Evolutionary conservation across 2,888 invertebrate genomes (phyloP), one percentile per base, ranked within the genome.

Genomic region (Chrysopilus asiliformis): DNA sequence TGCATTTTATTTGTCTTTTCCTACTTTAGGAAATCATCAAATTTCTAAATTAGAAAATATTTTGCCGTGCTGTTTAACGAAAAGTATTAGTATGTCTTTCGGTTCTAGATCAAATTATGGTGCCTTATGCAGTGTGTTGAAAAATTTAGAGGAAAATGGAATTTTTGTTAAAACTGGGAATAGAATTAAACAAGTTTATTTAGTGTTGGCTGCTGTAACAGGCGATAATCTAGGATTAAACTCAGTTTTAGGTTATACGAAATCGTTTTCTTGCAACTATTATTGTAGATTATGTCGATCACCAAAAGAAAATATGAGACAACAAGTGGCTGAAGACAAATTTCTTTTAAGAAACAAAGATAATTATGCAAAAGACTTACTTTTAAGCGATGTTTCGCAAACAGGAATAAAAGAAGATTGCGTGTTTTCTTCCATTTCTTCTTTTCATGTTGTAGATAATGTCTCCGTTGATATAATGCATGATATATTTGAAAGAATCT

Each of bases 161-260:
- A 6, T 38, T 9, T 12, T 14, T 13, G 17, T 41, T 17, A 16
- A 24, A 14, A 9, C 25, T 10, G 18, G 22, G 4, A 17, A 27
- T 6, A 16, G 27, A 22, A 18, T 12, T 16, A n/a, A 16, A 28
- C 31, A 22, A 4, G 18, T 45, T n/a, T 39, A 41, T 41, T 40
- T 48, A 36, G 22, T 33, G 27, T 20, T 44, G 20, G 28, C 43
- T 5, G 27, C 42, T 9, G 30, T 47, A 13, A 13, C 40, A 4
- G 46, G 45, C 1, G 47, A 49, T 38, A 47, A 47, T 40, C 35
- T 45, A 18, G 49, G 42, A 2, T 25, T 46, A 8, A 39, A 47
- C 32, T 36, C 41, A 12, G 26, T 45, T 18, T 32, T 44, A 25
- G 48, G 48, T 4, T 45, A 44, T 17, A 32, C 38, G 7, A 39